phyloP scores from a whole-genome alignment of 2,113 vertebrate species.

The Tichodroma muraria region DNA sequence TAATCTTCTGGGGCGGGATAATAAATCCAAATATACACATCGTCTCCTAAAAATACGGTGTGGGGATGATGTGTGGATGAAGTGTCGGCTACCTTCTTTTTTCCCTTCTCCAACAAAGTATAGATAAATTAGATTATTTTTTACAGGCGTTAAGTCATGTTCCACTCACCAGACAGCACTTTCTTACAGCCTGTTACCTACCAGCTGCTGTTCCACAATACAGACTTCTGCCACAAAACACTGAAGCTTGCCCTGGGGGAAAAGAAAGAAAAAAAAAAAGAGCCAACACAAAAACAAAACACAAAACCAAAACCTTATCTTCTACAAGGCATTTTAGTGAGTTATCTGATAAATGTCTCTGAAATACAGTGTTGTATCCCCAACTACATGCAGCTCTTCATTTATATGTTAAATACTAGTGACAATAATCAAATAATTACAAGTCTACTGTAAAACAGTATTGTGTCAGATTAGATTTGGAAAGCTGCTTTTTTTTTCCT shows the following conservation, averaged over 20 bases:
- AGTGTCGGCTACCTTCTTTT: neutral
- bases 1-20: neutral
- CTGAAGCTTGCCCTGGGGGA: neutral
- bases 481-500: neutral
- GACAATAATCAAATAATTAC: neutral
- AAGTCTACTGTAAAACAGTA: neutral
- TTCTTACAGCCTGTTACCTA: neutral
- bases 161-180: neutral
- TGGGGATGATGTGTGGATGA: neutral
- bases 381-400: neutral
- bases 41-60: neutral
- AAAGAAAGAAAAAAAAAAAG: neutral
- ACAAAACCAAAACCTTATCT: neutral
- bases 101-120: neutral
- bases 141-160: neutral
- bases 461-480: neutral
- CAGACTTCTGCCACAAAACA: neutral
- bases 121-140: neutral
- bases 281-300: neutral
- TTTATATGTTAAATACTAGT: neutral
- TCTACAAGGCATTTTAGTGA: neutral
- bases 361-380: neutral
- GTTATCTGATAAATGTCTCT: neutral
- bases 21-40: neutral
- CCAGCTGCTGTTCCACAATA: neutral